Conservation (phyloP, 1,140 invertebrate species). For the Lasioglossum baleicum region DNA sequence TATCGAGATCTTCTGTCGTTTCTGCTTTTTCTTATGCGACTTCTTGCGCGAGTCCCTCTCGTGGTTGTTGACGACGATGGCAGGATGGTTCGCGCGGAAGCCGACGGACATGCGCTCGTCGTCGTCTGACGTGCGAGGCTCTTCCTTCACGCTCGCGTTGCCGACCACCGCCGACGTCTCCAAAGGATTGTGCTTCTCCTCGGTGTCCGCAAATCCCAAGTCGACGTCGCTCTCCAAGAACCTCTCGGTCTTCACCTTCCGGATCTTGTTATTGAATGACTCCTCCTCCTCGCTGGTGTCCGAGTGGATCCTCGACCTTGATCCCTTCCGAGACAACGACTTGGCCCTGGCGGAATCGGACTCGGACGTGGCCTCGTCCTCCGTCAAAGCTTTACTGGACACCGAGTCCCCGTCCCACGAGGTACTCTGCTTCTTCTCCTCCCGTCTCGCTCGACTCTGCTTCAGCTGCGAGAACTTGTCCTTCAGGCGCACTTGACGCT, state of each 20-base stretch:
- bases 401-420: constrained; percentile 92
- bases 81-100: constrained; percentile 69
- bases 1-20: constrained; percentile 85
- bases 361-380: constrained; percentile 76
- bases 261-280: constrained; percentile 74
- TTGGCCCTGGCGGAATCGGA: constrained; percentile 79
- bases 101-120: constrained; percentile 71
- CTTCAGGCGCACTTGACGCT: constrained; percentile 87
- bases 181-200: constrained; percentile 77
- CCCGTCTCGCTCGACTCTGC: constrained; percentile 90
- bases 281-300: constrained; percentile 84
- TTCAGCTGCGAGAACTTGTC: constrained; percentile 94
- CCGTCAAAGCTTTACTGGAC: constrained; percentile 81
- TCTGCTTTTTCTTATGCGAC: constrained; percentile 90
- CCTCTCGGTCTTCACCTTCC: constrained; percentile 76
- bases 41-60: constrained; percentile 83
- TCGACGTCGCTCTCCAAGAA: constrained; percentile 82
- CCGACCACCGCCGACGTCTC: constrained; percentile 66
- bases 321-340: constrained; percentile 76
- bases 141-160: constrained; percentile 73
- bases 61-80: constrained; percentile 72
- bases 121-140: constrained; percentile 77
- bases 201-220: constrained; percentile 79
- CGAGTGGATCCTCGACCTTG: constrained; percentile 81
- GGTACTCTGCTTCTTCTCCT: constrained; percentile 91